These are phyloP conservation scores for Microcebus lehilahytsara DNA, from an alignment of 2,113 vertebrate genomes.

Conservation along the genomic window DNA sequence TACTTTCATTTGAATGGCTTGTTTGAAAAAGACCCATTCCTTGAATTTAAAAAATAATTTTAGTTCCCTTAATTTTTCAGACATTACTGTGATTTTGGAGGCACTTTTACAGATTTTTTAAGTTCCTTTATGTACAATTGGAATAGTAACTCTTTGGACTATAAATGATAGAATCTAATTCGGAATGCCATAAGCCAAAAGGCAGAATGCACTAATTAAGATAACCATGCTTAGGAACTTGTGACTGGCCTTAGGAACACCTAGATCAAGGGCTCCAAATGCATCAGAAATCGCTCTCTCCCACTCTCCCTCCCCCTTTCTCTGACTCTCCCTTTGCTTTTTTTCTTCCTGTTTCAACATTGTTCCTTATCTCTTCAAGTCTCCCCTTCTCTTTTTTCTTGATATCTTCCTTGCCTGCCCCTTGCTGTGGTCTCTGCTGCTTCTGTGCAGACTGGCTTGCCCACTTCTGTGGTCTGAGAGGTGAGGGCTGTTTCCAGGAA, in stretches of 20 bases:
- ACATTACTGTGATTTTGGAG: neutral
- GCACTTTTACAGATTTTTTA: neutral
- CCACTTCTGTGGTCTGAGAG: neutral
- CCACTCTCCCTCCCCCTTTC: too few species aligned
- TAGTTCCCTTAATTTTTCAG: neutral
- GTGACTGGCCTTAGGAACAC: rapidly evolving
- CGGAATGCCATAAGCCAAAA: rapidly evolving
- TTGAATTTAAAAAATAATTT: neutral
- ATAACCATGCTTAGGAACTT: rapidly evolving
- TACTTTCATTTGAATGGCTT: neutral
- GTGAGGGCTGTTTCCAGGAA: neutral
- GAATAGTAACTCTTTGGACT: neutral
- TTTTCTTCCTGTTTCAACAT: neutral
- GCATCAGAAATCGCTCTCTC: too few species aligned
- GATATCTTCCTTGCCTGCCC: rapidly evolving
- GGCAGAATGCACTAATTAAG: rapidly evolving
- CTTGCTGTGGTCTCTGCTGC: neutral
- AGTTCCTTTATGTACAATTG: neutral
- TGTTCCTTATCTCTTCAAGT: neutral
- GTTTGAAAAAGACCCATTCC: neutral
- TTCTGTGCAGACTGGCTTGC: neutral
- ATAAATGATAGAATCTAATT: rapidly evolving
- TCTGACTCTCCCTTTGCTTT: neutral
- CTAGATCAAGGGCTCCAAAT: neutral
- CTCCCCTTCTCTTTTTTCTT: neutral